Percentiles rank a stretch among this genome's conserved stretches.
Conservation (phyloP, 2,113 vertebrate genomes). For the Pogona vitticeps region DNA sequence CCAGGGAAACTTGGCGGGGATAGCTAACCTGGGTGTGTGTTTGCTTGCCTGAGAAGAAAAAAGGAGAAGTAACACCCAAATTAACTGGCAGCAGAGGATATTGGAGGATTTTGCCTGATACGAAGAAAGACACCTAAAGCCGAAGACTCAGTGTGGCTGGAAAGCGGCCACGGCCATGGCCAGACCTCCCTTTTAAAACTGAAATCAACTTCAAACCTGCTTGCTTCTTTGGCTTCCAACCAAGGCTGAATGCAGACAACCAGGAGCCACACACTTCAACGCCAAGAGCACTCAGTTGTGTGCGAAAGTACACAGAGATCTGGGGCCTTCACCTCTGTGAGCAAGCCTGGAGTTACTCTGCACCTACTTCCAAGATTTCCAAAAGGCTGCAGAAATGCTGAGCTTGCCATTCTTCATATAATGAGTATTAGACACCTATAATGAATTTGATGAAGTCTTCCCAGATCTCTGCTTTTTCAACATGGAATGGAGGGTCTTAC, state of each 20-base stretch:
- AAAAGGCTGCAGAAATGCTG: not conserved
- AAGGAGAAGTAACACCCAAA: not conserved
- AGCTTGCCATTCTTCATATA: not conserved
- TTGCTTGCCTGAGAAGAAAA: not conserved
- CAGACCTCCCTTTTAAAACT: not conserved
- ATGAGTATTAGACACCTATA: too few species aligned
- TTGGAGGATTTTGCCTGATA: not conserved
- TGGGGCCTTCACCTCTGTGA: not conserved
- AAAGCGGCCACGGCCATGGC: not conserved
- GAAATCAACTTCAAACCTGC: not conserved
- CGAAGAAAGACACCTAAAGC: not conserved
- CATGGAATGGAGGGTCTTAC: too few species aligned
- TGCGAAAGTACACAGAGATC: too few species aligned
- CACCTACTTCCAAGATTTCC: not conserved
- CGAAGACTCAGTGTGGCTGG: not conserved
- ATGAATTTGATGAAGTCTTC: too few species aligned
- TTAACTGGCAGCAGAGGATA: not conserved
- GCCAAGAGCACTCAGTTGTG: not conserved
- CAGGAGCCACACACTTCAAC: not conserved
- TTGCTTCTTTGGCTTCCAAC: not conserved
- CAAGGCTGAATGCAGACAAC: not conserved
- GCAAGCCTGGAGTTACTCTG: too few species aligned
- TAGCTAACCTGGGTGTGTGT: too few species aligned
- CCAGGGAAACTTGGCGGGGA: not conserved
- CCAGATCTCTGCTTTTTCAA: too few species aligned